A percentile compares a stretch with the other conserved stretches of the same genome.
phyloP scores from a whole-genome alignment of 64 coral and sea anemone genomes.

The Dendronephthya gigantea region DNA sequence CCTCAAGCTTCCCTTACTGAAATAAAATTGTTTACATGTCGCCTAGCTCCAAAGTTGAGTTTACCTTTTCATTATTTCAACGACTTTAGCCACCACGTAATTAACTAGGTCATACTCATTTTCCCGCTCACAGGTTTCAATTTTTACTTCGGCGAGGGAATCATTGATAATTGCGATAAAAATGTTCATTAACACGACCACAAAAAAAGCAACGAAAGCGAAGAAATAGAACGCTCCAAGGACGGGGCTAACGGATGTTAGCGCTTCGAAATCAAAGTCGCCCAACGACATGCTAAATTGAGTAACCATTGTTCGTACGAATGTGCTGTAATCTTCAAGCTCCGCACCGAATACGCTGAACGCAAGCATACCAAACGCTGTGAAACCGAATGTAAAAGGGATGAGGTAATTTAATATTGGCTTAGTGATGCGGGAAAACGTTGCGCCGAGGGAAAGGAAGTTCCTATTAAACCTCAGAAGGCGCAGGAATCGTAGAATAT shows the following conservation, averaged over 20 bases:
- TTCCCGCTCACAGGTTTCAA: slow-evolving; percentile 29
- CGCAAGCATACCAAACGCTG: slow-evolving; percentile 39
- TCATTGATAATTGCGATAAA: slow-evolving; percentile 89
- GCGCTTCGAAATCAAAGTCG: slow-evolving; percentile 61
- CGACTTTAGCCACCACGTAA: slow-evolving; percentile 39
- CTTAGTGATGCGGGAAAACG: slow-evolving; percentile 40
- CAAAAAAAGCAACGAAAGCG: slow-evolving; percentile 68
- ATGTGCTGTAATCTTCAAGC: slow-evolving; percentile 34
- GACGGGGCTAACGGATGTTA: slow-evolving; percentile 22
- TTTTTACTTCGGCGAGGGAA: slow-evolving; percentile 54
- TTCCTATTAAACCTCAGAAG: slow-evolving; percentile 67
- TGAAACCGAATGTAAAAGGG: slow-evolving; percentile 45
- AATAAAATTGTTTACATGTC: no score
- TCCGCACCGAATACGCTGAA: slow-evolving; percentile 38
- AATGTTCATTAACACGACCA: slow-evolving; percentile 88
- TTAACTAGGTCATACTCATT: slow-evolving; percentile 89
- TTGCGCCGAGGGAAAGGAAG: slow-evolving; percentile 41
- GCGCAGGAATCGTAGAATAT: no score
- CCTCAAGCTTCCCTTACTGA: no score
- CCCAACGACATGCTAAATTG: slow-evolving; percentile 65
- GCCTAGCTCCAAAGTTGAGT: no score
- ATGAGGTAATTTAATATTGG: slow-evolving; percentile 48
- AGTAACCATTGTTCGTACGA: slow-evolving; percentile 44
- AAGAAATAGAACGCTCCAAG: slow-evolving; percentile 74
- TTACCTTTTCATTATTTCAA: no score